Evolutionary conservation across 2,888 invertebrate genomes (phyloP), one percentile per base, ranked within the genome.

Genomic region (Entomobrya proxima): DNA sequence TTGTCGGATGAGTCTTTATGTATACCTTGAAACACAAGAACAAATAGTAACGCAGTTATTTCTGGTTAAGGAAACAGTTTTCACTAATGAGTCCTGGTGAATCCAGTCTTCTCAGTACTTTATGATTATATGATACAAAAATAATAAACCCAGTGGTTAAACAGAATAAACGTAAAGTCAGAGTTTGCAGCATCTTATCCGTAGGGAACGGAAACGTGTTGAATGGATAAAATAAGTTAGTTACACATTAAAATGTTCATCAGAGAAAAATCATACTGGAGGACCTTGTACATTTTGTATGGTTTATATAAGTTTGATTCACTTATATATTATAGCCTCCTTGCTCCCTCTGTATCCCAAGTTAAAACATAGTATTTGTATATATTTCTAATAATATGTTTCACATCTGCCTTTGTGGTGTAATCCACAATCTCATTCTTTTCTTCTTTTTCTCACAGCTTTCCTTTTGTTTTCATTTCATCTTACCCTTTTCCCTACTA

Each of bases 391-490:
- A 15, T 58, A 30, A 32, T 74, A 50, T 74, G 58, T 44, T 40
- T 24, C 30, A 11, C 35, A 18, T 64, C 32, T 64, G 35, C 11
- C 35, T n/a, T n/a, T 50, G 52, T 75, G 32, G 64, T 77, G 44
- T 77, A 61, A 79, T 79, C 78, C 67, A 67, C 50, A 67, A 67
- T 79, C 67, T 79, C 67, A 61, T 64, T 78, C 77, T 78, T 78
- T 61, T 47, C 76, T 76, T 55, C 32, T 37, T 40, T 67, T 50
- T 6, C 11, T 52, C 61, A 2, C 15, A 64, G 64, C 77, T 47
- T 61, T 35, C 64, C 77, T 78, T 78, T 78, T 78, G 77, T 78
- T 78, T 78, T 78, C 77, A 61, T 78, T 78, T 78, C 77, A 78
- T 78, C 47, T 78, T 40, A 5, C 18, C 32, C 11, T 9, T 30